Evolutionary conservation across 1,140 invertebrate genomes (phyloP).

Genomic region (Apis laboriosa): DNA sequence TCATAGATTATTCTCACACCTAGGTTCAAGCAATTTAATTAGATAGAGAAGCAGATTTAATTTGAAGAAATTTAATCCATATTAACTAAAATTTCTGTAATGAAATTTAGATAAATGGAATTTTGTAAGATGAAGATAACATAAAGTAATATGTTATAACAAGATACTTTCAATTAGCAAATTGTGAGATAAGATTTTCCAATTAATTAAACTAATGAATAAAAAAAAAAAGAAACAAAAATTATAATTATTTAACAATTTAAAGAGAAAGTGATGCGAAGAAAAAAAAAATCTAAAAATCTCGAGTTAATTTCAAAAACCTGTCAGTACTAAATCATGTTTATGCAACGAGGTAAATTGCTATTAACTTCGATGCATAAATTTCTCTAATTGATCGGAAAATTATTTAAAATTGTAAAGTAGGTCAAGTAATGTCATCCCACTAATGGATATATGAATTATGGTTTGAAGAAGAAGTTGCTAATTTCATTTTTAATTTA

Average conservation of each 20-base stretch:
- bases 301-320: not conserved
- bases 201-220: no score
- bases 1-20: no score
- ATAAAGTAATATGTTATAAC: no score
- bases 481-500: not conserved
- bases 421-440: not conserved
- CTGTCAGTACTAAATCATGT: not conserved
- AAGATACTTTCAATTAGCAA: no score
- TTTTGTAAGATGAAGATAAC: no score
- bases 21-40: no score
- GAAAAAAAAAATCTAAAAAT: not conserved
- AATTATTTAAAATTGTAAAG: not conserved
- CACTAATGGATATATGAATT: conserved; percentile 1
- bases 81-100: no score
- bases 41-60: no score
- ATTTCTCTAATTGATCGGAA: not conserved
- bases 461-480: not conserved
- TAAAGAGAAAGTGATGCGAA: not conserved
- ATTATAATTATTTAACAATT: not conserved
- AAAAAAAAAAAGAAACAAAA: no score
- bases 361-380: not conserved
- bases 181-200: no score
- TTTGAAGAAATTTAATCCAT: no score
- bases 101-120: no score
- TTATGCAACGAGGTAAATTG: not conserved